Base-by-base conservation (phyloP, 2,888 invertebrate genomes). In the Syritta pipiens region DNA sequence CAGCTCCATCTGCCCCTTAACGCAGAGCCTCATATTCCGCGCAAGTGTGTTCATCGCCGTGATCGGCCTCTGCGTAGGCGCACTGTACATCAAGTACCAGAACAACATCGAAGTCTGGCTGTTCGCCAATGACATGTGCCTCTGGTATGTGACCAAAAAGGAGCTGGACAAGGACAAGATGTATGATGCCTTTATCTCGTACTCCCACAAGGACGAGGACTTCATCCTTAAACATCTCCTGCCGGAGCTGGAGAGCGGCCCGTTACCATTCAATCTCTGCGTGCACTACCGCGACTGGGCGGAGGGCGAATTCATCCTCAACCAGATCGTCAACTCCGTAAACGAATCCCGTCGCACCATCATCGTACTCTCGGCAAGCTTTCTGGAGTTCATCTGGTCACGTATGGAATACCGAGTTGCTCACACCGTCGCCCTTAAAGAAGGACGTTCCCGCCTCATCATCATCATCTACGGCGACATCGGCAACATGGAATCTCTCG, bases 151-250 rank as follows among this genome's bases (percentile, higher is more conserved):
- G 2, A 91, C 92, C 0, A 93, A 94, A 84, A 91, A 93, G 53
- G 94, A 94, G 79, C 85, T 94, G 19, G 94, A 94, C 85, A 91
- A 91, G 79, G 87, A 89, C 37, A 91, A 91, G 83, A 85, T 88
- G 30, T 95, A 92, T 86, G 95, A 96, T 86, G 95, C 94, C 0
- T 96, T 96, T 86, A 90, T 96, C 81, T 95, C 95, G 83, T 96
- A 93, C 86, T 93, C 95, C 2, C 93, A 94, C 85, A 91, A 92
- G 85, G 96, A 96, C 86, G 93, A 93, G 84, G 91, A 91, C 2
- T 93, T 94, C 84, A 92, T 95, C 9, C 89, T 91, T 0, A 91
- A 92, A 17, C 89, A 92, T 81, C 86, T 96, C 72, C 90, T 94
- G 42, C 91, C 93, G 0, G 91, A 91, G 48, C 89, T 96, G 68